A percentile compares a stretch with the other conserved stretches of the same genome.
Evolutionary conservation across 2,797 vertebrate species (phyloP).

Genomic region (Lindbergichthys nudifrons): DNA sequence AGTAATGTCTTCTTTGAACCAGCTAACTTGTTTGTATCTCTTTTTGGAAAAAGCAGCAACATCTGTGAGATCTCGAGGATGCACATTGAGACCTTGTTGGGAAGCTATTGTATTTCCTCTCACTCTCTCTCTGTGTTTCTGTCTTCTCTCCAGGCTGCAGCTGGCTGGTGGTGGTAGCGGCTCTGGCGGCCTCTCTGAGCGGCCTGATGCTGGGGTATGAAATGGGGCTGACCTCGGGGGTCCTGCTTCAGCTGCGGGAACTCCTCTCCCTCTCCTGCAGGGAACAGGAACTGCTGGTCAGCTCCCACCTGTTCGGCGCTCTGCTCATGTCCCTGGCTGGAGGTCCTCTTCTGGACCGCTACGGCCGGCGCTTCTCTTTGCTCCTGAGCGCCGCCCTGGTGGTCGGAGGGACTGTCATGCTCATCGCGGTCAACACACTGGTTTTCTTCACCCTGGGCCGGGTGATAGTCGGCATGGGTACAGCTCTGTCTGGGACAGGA

Average conservation of each 20-base stretch:
- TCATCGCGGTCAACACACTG: slow-evolving; percentile 85
- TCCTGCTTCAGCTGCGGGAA: slow-evolving; percentile 91
- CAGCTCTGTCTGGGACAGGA: slow-evolving; percentile 91
- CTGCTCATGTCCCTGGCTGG: slow-evolving; percentile 90
- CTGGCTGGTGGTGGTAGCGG: slow-evolving; percentile 87
- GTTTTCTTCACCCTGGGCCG: slow-evolving; percentile 86
- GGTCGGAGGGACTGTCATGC: slow-evolving; percentile 85
- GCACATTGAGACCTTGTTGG: neutral
- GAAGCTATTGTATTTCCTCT: neutral
- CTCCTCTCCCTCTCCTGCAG: slow-evolving; percentile 89
- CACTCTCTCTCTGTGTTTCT: slow-evolving; percentile 11
- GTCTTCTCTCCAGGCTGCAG: slow-evolving; percentile 85
- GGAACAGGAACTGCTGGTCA: slow-evolving; percentile 93
- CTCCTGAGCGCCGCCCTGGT: slow-evolving; percentile 89
- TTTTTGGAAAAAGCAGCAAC: neutral
- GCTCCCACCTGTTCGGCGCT: slow-evolving; percentile 92
- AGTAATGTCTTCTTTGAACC: neutral
- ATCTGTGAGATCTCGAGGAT: neutral
- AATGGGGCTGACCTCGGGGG: slow-evolving; percentile 93
- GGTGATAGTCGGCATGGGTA: slow-evolving; percentile 90
- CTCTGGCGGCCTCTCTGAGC: slow-evolving; percentile 89
- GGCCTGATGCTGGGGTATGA: slow-evolving; percentile 96
- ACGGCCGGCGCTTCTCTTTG: slow-evolving; percentile 90
- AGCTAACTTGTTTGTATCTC: neutral
- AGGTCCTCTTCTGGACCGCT: slow-evolving; percentile 91